A percentile compares a stretch with the other conserved stretches of the same genome.
phyloP scores from a whole-genome alignment of 2,888 invertebrate genomes.

The Lasius fuliginosus region DNA sequence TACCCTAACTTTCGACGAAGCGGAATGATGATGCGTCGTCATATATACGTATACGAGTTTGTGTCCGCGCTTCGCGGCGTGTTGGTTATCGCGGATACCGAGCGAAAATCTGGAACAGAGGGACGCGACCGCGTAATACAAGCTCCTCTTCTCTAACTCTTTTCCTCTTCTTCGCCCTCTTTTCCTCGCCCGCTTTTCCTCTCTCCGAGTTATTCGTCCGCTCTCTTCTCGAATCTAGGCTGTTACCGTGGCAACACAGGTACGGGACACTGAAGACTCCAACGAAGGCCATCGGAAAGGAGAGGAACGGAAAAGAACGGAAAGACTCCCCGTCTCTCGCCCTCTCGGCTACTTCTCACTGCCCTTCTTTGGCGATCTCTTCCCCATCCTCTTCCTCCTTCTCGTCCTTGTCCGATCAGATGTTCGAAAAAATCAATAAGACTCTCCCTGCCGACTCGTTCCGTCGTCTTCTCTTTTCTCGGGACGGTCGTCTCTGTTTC shows the following conservation, averaged over 20 bases:
- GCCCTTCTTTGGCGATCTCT: not conserved
- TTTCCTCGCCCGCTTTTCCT: slow-evolving; percentile 27
- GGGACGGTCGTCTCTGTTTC: slow-evolving; percentile 9
- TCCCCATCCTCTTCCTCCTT: slow-evolving; percentile 17
- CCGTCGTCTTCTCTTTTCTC: slow-evolving; percentile 28
- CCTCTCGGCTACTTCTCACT: slow-evolving; percentile 4
- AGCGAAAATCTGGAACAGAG: slow-evolving; percentile 73
- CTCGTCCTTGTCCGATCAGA: slow-evolving; percentile 64
- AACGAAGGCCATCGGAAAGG: slow-evolving; percentile 52
- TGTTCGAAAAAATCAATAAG: slow-evolving; percentile 73
- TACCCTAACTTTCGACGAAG: slow-evolving; percentile 22
- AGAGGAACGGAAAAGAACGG: slow-evolving; percentile 34
- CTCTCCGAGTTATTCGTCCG: slow-evolving; percentile 22
- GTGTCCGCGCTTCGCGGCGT: slow-evolving; percentile 2
- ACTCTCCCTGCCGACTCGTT: slow-evolving; percentile 54
- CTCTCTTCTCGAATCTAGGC: slow-evolving; percentile 79
- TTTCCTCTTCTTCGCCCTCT: slow-evolving; percentile 40
- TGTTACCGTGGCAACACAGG: slow-evolving; percentile 81
- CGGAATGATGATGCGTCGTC: not conserved
- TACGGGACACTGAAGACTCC: slow-evolving; percentile 50
- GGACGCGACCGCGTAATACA: slow-evolving; percentile 58
- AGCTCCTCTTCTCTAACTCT: slow-evolving; percentile 34
- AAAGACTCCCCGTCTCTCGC: slow-evolving; percentile 24
- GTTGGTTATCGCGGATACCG: slow-evolving; percentile 35
- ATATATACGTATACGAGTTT: not conserved